A percentile compares a stretch with the other conserved stretches of the same genome.
Evolutionary conservation across 2,113 vertebrate genomes (phyloP).

Genomic region (Petrocephalus microphthalmus): DNA sequence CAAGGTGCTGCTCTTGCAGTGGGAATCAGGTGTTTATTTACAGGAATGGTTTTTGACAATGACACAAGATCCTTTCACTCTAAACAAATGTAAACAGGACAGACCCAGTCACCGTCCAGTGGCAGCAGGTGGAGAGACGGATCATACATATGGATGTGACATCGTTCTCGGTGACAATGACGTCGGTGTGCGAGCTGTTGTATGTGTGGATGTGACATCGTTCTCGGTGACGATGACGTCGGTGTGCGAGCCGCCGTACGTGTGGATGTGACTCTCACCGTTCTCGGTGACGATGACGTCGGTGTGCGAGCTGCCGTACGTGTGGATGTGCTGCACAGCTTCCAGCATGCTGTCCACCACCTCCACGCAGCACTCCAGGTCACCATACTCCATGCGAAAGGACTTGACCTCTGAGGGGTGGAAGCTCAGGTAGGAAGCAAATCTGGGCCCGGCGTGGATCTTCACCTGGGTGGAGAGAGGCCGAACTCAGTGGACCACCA

Average conservation of each 20-base stretch:
- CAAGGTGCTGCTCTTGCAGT: neutral
- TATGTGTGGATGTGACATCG: no score
- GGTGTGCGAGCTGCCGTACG: constrained; percentile 94
- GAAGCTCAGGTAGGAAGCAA: constrained; percentile 93
- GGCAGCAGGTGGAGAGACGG: neutral
- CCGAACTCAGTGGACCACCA: neutral
- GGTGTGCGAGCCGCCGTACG: no score
- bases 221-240: no score
- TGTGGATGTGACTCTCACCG: no score
- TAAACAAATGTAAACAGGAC: neutral
- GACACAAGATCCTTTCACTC: neutral
- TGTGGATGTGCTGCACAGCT: constrained; percentile 92
- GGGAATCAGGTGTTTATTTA: neutral
- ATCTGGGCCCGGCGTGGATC: constrained; percentile 91
- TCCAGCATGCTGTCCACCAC: constrained; percentile 90
- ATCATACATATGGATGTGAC: neutral
- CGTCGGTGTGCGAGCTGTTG: no score
- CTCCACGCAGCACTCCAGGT: constrained; percentile 92
- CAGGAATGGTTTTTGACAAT: neutral
- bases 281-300: no score
- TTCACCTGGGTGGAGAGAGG: constrained; percentile 69
- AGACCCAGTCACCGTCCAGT: neutral
- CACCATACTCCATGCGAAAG: constrained; percentile 88
- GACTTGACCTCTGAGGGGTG: constrained; percentile 95
- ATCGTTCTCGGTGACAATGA: constrained; percentile 87